Evolutionary conservation across 1,140 invertebrate genomes (phyloP).

Genomic region (Lucilia sericata): DNA sequence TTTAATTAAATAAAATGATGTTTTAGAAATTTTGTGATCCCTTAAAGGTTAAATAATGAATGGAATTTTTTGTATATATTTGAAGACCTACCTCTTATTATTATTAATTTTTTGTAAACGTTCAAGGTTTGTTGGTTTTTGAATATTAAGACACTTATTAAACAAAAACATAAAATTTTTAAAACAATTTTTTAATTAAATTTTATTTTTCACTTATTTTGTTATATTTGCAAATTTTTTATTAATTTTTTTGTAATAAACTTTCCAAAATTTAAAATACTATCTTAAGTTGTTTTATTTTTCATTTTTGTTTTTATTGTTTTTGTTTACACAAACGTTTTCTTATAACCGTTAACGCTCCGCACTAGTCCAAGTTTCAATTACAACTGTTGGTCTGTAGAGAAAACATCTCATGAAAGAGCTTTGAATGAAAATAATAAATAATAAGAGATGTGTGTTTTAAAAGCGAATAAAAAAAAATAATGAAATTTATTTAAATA

Average conservation of each 20-base stretch:
- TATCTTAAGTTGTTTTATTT: background rate
- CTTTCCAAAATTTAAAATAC: constrained; percentile 1
- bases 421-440: background rate
- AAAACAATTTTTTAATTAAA: background rate
- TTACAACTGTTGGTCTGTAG: background rate
- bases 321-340: background rate
- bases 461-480: too few species aligned
- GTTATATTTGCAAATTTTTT: background rate
- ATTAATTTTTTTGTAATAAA: background rate
- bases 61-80: background rate
- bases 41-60: constrained; percentile 20
- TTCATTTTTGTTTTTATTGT: background rate
- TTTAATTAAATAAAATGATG: constrained; percentile 4
- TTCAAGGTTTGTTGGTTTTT: constrained; percentile 12
- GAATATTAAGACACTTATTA: too few species aligned
- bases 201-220: background rate
- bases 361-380: background rate
- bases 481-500: too few species aligned
- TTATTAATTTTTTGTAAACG: background rate
- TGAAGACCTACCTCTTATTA: too few species aligned
- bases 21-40: constrained; percentile 15
- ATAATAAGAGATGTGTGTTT: too few species aligned
- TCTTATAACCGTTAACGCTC: constrained; percentile 10
- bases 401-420: background rate
- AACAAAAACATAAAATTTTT: background rate